phyloP scores from a whole-genome alignment of 2,797 vertebrate genomes.

The Betta splendens region DNA sequence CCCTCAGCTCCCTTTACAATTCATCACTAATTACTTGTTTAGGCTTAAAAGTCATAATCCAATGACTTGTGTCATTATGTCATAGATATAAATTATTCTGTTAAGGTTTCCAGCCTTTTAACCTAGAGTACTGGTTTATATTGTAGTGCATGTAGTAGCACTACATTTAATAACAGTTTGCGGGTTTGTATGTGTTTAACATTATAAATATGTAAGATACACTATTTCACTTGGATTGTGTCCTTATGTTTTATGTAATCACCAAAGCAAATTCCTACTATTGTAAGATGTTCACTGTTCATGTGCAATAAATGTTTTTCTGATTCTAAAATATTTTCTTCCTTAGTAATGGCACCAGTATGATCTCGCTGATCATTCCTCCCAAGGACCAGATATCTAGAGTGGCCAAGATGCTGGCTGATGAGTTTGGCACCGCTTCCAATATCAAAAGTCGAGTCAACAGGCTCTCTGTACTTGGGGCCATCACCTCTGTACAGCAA shows the following conservation, averaged over 20 bases:
- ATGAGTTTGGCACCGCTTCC: conserved; percentile 98
- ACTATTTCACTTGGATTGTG: too few relatives aligned
- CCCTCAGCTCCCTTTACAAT: too few relatives aligned
- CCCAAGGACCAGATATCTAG: conserved; percentile 99
- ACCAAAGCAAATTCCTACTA: too few relatives aligned
- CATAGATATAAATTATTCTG: background rate
- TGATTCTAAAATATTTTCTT: conserved; percentile 8
- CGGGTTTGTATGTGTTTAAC: background rate
- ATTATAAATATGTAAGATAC: too few relatives aligned
- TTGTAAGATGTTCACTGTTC: too few relatives aligned
- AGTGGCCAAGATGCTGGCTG: conserved; percentile 99
- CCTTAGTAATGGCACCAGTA: conserved; percentile 98
- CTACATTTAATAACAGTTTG: background rate
- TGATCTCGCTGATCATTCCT: conserved; percentile 99
- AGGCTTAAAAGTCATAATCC: background rate
- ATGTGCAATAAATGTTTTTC: too few relatives aligned
- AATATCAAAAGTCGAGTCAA: conserved; percentile 99
- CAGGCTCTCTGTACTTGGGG: conserved; percentile 97
- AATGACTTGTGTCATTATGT: background rate
- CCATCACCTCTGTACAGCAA: conserved; percentile 99
- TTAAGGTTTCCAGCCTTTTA: background rate
- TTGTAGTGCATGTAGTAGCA: too few relatives aligned
- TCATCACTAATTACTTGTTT: background rate
- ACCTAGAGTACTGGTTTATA: background rate
- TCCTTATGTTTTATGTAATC: too few relatives aligned